Conservation (phyloP, 1,140 invertebrate species). For the Hirudo medicinalis region DNA sequence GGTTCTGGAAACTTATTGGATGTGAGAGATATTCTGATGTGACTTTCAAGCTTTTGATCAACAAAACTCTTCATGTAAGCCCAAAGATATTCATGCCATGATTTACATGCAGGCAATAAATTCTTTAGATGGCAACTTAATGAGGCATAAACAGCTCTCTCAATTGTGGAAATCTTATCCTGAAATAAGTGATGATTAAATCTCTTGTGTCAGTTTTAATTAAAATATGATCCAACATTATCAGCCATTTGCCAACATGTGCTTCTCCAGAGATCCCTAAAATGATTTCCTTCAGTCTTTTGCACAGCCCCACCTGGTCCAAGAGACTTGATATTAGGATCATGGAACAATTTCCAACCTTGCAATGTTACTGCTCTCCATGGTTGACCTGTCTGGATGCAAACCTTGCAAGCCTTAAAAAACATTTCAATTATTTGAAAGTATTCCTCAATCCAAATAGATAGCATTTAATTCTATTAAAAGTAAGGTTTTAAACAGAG, state of each 20-base stretch:
- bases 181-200: conserved; percentile 24
- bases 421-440: neutral
- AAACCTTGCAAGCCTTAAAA: conserved; percentile 58
- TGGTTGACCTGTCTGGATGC: conserved; percentile 67
- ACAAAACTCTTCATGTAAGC: conserved; percentile 67
- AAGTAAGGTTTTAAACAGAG: neutral
- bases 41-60: conserved; percentile 67
- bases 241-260: conserved; percentile 60
- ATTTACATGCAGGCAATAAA: conserved; percentile 56
- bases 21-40: conserved; percentile 38
- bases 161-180: conserved; percentile 39
- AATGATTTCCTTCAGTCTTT: conserved; percentile 64
- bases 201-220: no score
- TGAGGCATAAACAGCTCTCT: conserved; percentile 54
- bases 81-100: conserved; percentile 83
- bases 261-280: conserved; percentile 77
- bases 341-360: conserved; percentile 71
- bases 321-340: conserved; percentile 55
- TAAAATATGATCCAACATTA: conserved; percentile 37
- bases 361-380: conserved; percentile 77
- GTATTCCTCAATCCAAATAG: neutral
- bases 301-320: conserved; percentile 35
- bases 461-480: neutral
- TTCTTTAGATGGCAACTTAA: conserved; percentile 69
- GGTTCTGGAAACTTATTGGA: neutral